A percentile compares a stretch with the other conserved stretches of the same genome.
Conservation (phyloP, 2,797 vertebrate genomes). For the Lepus oiostolus region DNA sequence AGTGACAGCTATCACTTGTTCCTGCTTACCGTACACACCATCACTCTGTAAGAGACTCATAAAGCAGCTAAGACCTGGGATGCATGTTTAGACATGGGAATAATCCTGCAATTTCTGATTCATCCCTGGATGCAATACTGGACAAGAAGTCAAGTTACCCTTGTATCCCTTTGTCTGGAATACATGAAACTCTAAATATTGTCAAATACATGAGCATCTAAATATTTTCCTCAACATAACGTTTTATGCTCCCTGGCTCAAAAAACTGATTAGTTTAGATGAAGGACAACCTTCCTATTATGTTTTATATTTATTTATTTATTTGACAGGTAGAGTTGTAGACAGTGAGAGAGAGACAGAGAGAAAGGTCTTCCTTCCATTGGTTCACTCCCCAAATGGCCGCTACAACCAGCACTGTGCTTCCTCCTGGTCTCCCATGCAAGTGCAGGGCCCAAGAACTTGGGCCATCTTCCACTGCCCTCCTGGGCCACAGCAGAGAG, state of each 20-base stretch:
- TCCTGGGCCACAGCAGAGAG: too few relatives aligned
- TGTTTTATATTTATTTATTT: too few relatives aligned
- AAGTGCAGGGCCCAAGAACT: too few relatives aligned
- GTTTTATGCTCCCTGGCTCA: not conserved
- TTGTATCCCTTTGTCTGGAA: not conserved
- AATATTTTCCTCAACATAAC: constrained; percentile 22
- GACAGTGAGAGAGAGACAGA: too few relatives aligned
- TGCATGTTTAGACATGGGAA: not conserved
- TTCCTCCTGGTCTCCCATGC: too few relatives aligned
- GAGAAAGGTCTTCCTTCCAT: too few relatives aligned
- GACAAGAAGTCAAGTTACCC: constrained; percentile 47
- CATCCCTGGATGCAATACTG: not conserved
- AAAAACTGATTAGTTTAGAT: not conserved
- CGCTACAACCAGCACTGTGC: too few relatives aligned
- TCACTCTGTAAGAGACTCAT: not conserved
- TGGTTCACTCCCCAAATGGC: too few relatives aligned
- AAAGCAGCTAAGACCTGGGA: not conserved
- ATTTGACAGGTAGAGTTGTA: too few relatives aligned
- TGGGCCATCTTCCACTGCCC: too few relatives aligned
- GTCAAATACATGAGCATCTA: not conserved
- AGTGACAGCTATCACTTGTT: not conserved
- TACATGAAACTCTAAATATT: not conserved
- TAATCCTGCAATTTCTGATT: not conserved
- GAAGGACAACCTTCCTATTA: not conserved
- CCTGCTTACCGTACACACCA: not conserved